Conservation (phyloP, 2,113 vertebrate genomes). For the Suricata suricatta region DNA sequence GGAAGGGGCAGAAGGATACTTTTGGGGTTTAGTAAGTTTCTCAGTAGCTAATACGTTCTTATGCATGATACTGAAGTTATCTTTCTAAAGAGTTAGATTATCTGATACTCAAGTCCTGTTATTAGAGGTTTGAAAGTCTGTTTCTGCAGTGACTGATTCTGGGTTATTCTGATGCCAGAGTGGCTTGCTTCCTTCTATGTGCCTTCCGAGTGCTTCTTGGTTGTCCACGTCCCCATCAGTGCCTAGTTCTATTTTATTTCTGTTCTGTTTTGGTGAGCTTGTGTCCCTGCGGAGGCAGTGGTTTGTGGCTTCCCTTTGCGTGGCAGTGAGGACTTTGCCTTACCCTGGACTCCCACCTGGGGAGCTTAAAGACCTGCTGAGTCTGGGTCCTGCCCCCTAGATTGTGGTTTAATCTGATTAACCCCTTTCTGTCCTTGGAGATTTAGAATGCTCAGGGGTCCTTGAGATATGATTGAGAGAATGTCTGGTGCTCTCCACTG, state of each 20-base stretch:
- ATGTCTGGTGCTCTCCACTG: not conserved
- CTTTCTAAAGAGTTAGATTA: not conserved
- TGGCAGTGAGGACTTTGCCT: not conserved
- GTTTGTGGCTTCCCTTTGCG: not conserved
- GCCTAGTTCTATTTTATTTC: not conserved
- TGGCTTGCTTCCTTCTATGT: not conserved
- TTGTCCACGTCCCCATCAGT: not conserved
- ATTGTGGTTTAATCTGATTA: not conserved
- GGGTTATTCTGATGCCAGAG: not conserved
- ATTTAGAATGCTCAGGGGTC: not conserved
- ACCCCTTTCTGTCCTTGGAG: not conserved
- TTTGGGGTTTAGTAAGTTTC: not conserved
- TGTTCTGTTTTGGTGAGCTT: not conserved
- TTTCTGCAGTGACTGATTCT: not conserved
- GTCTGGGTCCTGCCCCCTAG: too few species aligned
- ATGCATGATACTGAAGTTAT: fast-evolving
- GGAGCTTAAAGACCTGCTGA: not conserved
- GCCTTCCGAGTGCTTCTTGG: not conserved
- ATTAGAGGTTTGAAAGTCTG: not conserved
- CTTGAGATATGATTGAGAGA: not conserved
- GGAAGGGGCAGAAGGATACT: not conserved
- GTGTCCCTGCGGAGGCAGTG: not conserved
- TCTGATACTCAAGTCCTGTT: not conserved
- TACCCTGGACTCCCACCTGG: not conserved
- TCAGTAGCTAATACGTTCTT: not conserved